Evolutionary conservation across 2,113 vertebrate species (phyloP).

Genomic region (Circaetus gallicus): DNA sequence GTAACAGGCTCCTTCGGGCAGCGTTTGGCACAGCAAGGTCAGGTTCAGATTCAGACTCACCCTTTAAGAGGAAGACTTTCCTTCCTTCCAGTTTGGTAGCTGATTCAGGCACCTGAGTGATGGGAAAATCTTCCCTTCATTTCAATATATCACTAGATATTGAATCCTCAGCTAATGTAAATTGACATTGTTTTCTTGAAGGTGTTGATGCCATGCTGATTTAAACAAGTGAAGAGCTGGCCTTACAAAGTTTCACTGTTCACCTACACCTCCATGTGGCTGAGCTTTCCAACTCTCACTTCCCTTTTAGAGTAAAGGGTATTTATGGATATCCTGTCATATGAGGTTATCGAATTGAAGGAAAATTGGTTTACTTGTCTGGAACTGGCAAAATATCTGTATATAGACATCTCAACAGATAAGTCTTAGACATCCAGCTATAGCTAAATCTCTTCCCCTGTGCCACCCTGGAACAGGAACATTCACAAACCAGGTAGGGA

Average conservation of each 20-base stretch:
- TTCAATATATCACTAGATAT: neutral
- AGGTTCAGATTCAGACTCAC: neutral
- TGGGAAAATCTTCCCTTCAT: neutral
- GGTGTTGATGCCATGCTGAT: neutral
- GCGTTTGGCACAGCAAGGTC: neutral
- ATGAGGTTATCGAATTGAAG: neutral
- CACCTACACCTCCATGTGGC: neutral
- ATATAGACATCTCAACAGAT: neutral
- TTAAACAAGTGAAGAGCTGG: neutral
- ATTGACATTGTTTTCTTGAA: neutral
- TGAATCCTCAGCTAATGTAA: neutral
- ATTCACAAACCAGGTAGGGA: neutral
- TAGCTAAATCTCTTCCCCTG: neutral
- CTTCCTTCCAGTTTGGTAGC: neutral
- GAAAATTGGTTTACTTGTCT: neutral
- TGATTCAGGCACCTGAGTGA: neutral
- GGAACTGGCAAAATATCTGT: neutral
- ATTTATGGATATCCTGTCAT: neutral
- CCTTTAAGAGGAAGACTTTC: neutral
- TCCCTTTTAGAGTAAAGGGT: neutral
- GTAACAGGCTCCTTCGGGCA: neutral
- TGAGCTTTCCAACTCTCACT: neutral
- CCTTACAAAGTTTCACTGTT: neutral
- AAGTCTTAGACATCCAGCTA: neutral
- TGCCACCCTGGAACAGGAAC: neutral